Percentiles rank a stretch among this genome's conserved stretches.
Conservation (phyloP, 2,888 invertebrate species). For the Leptinotarsa rubiginosa region DNA sequence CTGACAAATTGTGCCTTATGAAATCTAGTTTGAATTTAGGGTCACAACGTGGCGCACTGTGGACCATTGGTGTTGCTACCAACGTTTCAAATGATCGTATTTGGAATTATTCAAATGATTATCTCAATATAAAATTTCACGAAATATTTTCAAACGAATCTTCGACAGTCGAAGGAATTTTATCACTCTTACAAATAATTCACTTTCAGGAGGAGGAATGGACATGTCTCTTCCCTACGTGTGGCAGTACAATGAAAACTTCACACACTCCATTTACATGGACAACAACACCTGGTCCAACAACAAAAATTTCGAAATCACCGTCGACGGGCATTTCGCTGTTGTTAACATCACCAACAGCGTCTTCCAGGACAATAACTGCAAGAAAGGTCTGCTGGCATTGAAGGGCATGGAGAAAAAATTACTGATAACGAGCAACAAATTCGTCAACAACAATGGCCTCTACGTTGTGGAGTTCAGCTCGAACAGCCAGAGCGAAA, state of each 20-base stretch:
- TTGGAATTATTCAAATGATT: neutral
- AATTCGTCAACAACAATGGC: conserved; percentile 83
- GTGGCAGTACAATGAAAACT: conserved; percentile 95
- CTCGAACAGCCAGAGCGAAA: conserved; percentile 93
- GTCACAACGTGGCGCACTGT: no score
- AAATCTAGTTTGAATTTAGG: no score
- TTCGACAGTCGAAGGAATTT: no score
- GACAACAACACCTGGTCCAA: conserved; percentile 88
- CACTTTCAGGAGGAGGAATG: conserved; percentile 80
- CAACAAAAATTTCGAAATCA: conserved; percentile 86
- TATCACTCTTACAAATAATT: neutral
- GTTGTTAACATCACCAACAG: conserved; percentile 89
- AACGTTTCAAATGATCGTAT: no score
- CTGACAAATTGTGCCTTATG: no score
- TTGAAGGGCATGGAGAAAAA: conserved; percentile 97
- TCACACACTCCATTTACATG: conserved; percentile 90
- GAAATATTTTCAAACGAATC: neutral
- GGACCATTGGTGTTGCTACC: no score
- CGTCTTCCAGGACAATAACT: conserved; percentile 85
- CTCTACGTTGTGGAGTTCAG: conserved; percentile 87
- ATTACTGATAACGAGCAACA: conserved; percentile 84
- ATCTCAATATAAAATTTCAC: neutral
- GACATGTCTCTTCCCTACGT: conserved; percentile 92
- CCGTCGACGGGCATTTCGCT: conserved; percentile 94
- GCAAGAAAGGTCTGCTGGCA: conserved; percentile 82